Conservation (phyloP, 2,113 vertebrate genomes). For the Hippocampus mohnikei region DNA sequence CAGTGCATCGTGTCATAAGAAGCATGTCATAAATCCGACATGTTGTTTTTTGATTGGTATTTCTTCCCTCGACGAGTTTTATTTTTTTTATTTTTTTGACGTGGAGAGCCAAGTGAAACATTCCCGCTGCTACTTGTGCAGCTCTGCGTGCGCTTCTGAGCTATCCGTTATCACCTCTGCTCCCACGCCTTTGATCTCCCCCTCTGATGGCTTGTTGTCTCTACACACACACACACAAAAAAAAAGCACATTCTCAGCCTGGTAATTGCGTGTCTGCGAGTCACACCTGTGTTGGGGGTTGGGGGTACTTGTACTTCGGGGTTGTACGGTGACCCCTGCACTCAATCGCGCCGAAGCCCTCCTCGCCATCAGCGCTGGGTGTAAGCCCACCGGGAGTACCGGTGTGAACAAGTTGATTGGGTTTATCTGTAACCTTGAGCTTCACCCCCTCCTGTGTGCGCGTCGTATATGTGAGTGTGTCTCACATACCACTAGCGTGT, state of each 20-base stretch:
- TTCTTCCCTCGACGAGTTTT: slow-evolving; percentile 19
- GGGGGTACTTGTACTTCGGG: not conserved
- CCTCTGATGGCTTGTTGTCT: slow-evolving; percentile 50
- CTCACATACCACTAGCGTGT: not conserved
- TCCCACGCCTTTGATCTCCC: slow-evolving; percentile 39
- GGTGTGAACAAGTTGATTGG: slow-evolving; percentile 35
- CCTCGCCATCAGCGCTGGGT: slow-evolving; percentile 19
- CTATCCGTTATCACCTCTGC: slow-evolving; percentile 36
- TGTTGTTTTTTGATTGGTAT: slow-evolving; percentile 37
- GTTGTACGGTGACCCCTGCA: slow-evolving; percentile 37
- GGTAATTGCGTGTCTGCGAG: slow-evolving; percentile 61
- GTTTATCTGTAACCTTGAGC: slow-evolving; percentile 59
- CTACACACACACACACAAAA: slow-evolving; percentile 21
- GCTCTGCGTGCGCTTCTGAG: not conserved
- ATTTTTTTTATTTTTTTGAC: not conserved
- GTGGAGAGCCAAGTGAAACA: not conserved
- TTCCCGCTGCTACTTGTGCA: not conserved
- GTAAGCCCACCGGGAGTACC: slow-evolving; percentile 24
- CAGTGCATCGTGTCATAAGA: slow-evolving; percentile 12
- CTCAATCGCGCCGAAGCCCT: slow-evolving; percentile 15
- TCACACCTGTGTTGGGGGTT: slow-evolving; percentile 64
- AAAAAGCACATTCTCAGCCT: slow-evolving; percentile 47
- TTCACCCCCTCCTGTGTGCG: slow-evolving; percentile 39
- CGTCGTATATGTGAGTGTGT: slow-evolving; percentile 36
- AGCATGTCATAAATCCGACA: slow-evolving; percentile 28